Base-by-base conservation (phyloP, 2,888 invertebrate species). In the Plebejus argus region DNA sequence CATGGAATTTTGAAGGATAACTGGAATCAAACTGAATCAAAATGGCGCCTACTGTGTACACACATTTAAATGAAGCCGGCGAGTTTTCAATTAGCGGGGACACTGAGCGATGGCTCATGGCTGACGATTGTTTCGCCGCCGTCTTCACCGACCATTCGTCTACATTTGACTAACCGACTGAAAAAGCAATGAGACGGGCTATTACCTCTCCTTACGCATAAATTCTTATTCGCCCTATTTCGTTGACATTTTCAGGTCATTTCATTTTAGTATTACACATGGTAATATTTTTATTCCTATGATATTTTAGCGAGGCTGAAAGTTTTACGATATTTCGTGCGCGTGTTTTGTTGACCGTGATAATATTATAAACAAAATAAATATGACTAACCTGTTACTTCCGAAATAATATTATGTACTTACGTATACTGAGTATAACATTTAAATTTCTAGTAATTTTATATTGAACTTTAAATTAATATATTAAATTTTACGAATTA, bases 81-180 rank as follows among this genome's bases (percentile, higher is more conserved):
- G 89, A 88, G 92, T 92, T 91, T 92, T 90, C 92, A 93, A 93
- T 94, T 93, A 93, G 92, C 83, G 88, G 83, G 84, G 93, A 92
- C 93, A 90, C 89, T 92, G 93, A 93, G 90, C 88, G 92, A 93
- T 93, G 85, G 87, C 85, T 88, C 92, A 93, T 93, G 85, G 87
- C 85, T 88, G 89, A 91, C 92, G 89, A 93, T 93, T 91, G 92
- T 93, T 91, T 90, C 85, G 86, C 86, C 87, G 88, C 85, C 87
- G 85, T 85, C 87, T 87, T 84, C 86, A 85, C 87, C 89, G 88
- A 87, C 86, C 89, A 93, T 93, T 89, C 87, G 88, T 93, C 93
- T 92, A 89, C 91, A 91, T 92, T 92, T 91, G 92, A 88, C 90
- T 90, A 92, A 91, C 91, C 89, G 89, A 93, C 91, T 90, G 91